These are phyloP conservation scores for Plectrocnemia conspersa DNA, from an alignment of 1,140 invertebrate species.

Conservation along the genomic window DNA sequence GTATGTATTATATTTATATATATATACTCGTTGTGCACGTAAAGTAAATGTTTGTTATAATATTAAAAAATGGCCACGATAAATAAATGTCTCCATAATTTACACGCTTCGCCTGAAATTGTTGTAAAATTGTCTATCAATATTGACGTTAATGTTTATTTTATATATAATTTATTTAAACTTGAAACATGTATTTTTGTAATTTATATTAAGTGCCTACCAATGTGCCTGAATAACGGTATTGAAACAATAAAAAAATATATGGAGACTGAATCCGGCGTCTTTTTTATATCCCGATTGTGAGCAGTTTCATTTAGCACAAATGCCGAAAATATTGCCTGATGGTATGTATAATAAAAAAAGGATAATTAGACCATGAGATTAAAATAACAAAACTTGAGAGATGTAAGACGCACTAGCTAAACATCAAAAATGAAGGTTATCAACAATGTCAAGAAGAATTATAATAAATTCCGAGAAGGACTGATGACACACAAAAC, in stretches of 20 bases:
- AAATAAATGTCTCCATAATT: not conserved
- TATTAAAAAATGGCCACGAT: constrained; percentile 3
- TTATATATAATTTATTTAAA: constrained; percentile 13
- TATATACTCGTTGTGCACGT: not conserved
- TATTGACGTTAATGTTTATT: constrained; percentile 7
- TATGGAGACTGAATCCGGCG: constrained; percentile 21
- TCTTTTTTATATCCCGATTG: no score
- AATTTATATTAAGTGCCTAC: constrained; percentile 32
- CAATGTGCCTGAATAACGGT: constrained; percentile 29
- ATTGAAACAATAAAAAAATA: constrained; percentile 21
- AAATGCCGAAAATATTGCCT: no score
- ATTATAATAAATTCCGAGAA: no score
- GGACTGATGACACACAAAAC: no score
- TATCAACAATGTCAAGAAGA: no score
- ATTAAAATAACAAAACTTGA: no score
- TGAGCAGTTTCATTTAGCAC: no score
- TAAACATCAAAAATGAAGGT: no score
- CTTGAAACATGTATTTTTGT: constrained; percentile 26
- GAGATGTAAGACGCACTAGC: no score
- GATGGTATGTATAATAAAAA: no score
- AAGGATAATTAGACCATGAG: no score
- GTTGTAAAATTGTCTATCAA: not conserved
- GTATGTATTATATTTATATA: constrained; percentile 7
- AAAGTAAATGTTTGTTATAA: not conserved
- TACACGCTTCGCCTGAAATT: not conserved